Evolutionary conservation across 92 coral and sea anemone genomes (phyloP).

Genomic region (Bergia puertoricense): DNA sequence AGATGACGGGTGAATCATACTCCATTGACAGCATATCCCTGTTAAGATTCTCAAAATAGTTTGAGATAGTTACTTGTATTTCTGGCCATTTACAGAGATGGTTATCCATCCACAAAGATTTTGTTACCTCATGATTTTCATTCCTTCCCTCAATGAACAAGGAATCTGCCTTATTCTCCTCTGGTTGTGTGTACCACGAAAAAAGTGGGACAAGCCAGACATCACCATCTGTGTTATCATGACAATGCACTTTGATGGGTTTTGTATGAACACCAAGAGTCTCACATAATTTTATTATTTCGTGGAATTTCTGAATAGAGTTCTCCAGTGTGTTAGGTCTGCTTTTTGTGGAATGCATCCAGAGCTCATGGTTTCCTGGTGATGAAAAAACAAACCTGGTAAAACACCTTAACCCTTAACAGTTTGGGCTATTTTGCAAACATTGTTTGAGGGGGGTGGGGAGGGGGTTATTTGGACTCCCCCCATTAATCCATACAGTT

Average conservation of each 20-base stretch:
- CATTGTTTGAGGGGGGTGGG: too few relatives aligned
- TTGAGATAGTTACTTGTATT: conserved; percentile 47
- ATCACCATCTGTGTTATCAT: background rate
- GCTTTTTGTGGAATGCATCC: conserved; percentile 54
- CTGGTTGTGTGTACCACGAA: conserved; percentile 80
- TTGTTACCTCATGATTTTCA: conserved; percentile 65
- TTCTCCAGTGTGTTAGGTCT: conserved; percentile 28
- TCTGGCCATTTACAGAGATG: conserved; percentile 75
- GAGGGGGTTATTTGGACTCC: too few relatives aligned
- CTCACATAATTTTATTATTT: conserved; percentile 60
- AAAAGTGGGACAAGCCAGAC: conserved; percentile 78
- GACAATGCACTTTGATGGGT: conserved; percentile 62
- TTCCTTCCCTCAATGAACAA: conserved; percentile 55
- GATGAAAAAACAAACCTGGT: background rate
- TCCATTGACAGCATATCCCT: conserved; percentile 31
- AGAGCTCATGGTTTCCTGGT: conserved; percentile 80
- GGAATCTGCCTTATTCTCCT: conserved; percentile 62
- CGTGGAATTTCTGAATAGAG: conserved; percentile 70
- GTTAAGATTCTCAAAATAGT: conserved; percentile 66
- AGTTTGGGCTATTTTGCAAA: too few relatives aligned
- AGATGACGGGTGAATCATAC: conserved; percentile 74
- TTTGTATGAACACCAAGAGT: conserved; percentile 63
- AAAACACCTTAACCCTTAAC: background rate
- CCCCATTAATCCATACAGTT: too few relatives aligned
- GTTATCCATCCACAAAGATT: conserved; percentile 81